Evolutionary conservation across 2,888 invertebrate species (phyloP).

Genomic region (Rhingia campestris): DNA sequence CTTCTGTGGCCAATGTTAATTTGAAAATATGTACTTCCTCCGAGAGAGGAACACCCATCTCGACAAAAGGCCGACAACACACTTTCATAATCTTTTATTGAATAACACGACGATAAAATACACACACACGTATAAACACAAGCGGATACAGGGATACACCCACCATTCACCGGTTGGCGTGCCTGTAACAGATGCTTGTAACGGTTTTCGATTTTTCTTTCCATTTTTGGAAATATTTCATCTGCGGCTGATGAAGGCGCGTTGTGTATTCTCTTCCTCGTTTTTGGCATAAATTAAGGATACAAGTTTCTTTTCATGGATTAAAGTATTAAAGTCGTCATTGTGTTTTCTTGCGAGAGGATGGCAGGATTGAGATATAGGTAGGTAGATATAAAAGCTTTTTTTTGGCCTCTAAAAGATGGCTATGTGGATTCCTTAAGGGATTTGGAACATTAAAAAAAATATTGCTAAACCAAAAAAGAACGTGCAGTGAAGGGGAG

Average conservation of each 20-base stretch:
- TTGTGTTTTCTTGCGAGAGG: conserved; percentile 4
- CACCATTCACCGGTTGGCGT: not conserved
- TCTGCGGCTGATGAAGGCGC: conserved; percentile 11
- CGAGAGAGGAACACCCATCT: too few relatives aligned
- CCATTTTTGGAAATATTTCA: conserved; percentile 15
- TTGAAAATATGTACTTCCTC: conserved; percentile 8
- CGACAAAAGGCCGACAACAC: conserved; percentile 13
- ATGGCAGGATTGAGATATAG: not conserved
- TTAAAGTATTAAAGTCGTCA: conserved; percentile 40
- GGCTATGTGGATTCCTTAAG: too few relatives aligned
- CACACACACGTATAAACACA: not conserved
- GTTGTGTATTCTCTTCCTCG: not conserved
- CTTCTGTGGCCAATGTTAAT: conserved; percentile 12
- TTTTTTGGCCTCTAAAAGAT: too few relatives aligned
- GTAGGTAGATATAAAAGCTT: too few relatives aligned
- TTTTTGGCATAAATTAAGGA: conserved; percentile 51
- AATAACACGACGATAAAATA: conserved; percentile 35
- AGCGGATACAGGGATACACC: conserved; percentile 9
- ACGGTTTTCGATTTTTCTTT: not conserved
- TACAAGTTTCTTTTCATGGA: conserved; percentile 48
- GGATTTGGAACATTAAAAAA: too few relatives aligned
- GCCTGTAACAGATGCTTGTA: not conserved
- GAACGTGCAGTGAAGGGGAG: too few relatives aligned
- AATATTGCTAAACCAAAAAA: too few relatives aligned
- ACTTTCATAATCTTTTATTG: conserved; percentile 53